Evolutionary conservation across 2,113 vertebrate genomes (phyloP).

Genomic region (Brachypodius melanocephalos): DNA sequence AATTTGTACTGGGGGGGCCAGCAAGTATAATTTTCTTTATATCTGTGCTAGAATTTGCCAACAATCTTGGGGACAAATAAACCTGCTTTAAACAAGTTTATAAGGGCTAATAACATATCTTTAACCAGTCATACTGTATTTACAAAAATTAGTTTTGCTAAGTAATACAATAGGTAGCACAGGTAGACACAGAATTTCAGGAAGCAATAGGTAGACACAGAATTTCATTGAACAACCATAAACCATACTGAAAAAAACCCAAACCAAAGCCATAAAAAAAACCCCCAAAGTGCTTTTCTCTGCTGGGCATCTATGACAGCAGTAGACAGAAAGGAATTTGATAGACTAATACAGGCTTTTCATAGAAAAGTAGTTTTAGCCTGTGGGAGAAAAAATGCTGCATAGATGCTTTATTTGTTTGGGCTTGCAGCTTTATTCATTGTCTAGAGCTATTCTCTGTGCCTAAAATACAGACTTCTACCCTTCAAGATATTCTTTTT

Average conservation of each 20-base stretch:
- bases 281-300: background rate
- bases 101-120: background rate
- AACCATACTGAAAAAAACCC: background rate
- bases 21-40: background rate
- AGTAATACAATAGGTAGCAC: background rate
- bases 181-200: background rate
- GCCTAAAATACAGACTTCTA: background rate
- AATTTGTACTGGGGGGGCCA: background rate
- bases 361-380: background rate
- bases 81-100: background rate
- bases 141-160: background rate
- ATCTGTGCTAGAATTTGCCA: background rate
- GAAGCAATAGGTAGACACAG: background rate
- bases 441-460: background rate
- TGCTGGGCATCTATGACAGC: background rate
- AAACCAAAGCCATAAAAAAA: background rate
- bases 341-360: background rate
- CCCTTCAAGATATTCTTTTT: background rate
- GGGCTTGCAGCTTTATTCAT: background rate
- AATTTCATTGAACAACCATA: background rate
- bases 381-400: background rate
- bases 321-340: conserved; percentile 35
- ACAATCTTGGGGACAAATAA: background rate
- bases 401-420: background rate
- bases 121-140: background rate